Evolutionary conservation across 2,888 invertebrate species (phyloP).

Genomic region (Baccha elongata): DNA sequence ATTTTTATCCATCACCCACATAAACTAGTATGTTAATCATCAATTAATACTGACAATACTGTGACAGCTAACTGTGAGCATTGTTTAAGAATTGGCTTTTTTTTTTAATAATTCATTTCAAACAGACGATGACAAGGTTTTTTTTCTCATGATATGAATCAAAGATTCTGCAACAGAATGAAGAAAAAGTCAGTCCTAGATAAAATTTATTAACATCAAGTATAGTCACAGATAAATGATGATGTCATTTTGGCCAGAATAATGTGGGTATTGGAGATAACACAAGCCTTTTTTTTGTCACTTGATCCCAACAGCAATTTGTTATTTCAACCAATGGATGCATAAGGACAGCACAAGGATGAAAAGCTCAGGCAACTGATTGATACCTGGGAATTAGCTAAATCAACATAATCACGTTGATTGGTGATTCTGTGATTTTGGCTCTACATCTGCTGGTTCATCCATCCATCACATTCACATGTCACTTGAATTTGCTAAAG

Average conservation of each 20-base stretch:
- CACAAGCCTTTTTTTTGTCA: constrained; percentile 21
- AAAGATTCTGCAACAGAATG: background rate
- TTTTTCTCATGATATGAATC: background rate
- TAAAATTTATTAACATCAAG: constrained; percentile 37
- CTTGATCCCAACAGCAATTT: constrained; percentile 40
- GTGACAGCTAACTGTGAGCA: no score
- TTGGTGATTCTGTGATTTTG: constrained; percentile 47
- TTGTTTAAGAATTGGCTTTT: no score
- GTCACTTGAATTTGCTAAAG: constrained; percentile 36
- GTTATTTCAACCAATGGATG: constrained; percentile 37
- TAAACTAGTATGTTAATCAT: no score
- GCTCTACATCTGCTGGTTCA: constrained; percentile 1
- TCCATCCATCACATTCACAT: constrained; percentile 46
- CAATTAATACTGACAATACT: no score
- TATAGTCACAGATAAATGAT: constrained; percentile 39
- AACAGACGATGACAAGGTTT: background rate
- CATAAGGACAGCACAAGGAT: constrained; percentile 30
- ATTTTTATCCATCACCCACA: no score
- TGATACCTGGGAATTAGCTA: constrained; percentile 51
- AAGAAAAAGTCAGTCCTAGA: constrained; percentile 20
- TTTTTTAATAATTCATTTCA: no score
- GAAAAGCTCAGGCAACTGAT: constrained; percentile 25
- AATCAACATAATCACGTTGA: constrained; percentile 51
- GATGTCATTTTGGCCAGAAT: constrained; percentile 16
- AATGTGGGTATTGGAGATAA: constrained; percentile 40